Evolutionary conservation across 2,113 vertebrate species (phyloP).

Genomic region (Aplodontia rufa): DNA sequence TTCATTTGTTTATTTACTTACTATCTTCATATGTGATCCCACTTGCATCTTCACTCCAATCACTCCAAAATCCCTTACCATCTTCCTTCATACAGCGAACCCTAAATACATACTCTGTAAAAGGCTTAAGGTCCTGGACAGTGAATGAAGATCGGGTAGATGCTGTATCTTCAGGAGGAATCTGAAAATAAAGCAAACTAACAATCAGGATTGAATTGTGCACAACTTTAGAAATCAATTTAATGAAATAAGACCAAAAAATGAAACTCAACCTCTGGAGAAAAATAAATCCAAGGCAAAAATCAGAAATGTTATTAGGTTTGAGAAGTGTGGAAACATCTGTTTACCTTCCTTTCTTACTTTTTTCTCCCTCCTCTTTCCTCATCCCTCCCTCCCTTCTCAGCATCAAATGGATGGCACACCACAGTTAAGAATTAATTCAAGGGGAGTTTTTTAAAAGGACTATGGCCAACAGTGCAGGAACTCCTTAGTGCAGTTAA

Average conservation of each 20-base stretch:
- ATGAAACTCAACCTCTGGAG: neutral
- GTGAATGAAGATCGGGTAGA: constrained; percentile 86
- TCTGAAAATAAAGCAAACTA: constrained; percentile 79
- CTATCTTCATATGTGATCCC: constrained; percentile 88
- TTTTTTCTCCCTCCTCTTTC: neutral
- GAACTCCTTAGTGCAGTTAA: neutral
- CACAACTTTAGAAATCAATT: neutral
- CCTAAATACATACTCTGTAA: constrained; percentile 88
- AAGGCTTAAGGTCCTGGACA: constrained; percentile 89
- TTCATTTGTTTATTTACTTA: constrained; percentile 82
- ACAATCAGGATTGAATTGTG: neutral
- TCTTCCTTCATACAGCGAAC: constrained; percentile 86
- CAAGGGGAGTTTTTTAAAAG: neutral
- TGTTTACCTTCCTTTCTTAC: neutral
- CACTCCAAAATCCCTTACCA: constrained; percentile 89
- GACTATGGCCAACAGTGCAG: neutral
- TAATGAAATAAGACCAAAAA: neutral
- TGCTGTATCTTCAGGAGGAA: constrained; percentile 85
- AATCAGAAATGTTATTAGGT: neutral
- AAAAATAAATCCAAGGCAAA: constrained; percentile 13
- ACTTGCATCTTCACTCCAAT: constrained; percentile 89
- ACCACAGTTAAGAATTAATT: neutral
- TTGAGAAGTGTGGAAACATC: neutral
- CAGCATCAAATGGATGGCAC: neutral
- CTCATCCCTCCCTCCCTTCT: neutral